Base-by-base conservation (phyloP, 2,113 vertebrate species). In the Notiomystis cincta region DNA sequence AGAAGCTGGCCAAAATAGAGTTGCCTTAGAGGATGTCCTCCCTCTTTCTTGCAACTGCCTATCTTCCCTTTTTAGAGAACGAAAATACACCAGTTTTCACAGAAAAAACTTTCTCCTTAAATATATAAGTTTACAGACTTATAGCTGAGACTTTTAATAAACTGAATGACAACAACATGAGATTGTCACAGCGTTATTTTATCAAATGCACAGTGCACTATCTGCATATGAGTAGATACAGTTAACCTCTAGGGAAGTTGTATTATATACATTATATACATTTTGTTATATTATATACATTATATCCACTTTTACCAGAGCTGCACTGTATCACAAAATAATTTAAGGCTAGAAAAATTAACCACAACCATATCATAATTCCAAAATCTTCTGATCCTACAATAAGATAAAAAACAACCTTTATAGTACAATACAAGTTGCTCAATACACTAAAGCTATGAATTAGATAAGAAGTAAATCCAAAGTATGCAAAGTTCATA, bases 121-220 rank as follows among this genome's bases (percentile, higher is more conserved):
- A 67, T 72, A 48, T 17, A 45, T 50, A 75, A 66, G 28, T 66
- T 33, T 65, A 38, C 13, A 82, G 47, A 53, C 3, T 35, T 82
- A 65, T 4, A 70, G 20, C 13, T 93, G 67, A 73, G n/a, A 90
- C 72, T 96, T 92, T 89, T 90, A 85, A 93, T 86, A 94, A 82
- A 94, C 53, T 84, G 61, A 91, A 88, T 58, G 82, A 51, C 38
- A 91, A 37, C 42, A 54, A 60, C 61, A 95, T 21, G 65, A 75
- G 71, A 79, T 88, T 96, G n/a, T 66, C 35, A 89, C 75, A 90
- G n/a, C 51, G 92, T 69, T 88, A 87, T 87, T 78, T 72, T 28
- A 8, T 47, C 18, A 54, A 53, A 62, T 37, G 17, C 7, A 17
- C 21, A 31, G 48, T 24, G 18, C 56, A 47, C n/a, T 90, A 89